A percentile compares a stretch with the other conserved stretches of the same genome.
These are phyloP conservation scores for Notothenia coriiceps DNA, from an alignment of 2,113 vertebrate genomes.

Conservation along the genomic window DNA sequence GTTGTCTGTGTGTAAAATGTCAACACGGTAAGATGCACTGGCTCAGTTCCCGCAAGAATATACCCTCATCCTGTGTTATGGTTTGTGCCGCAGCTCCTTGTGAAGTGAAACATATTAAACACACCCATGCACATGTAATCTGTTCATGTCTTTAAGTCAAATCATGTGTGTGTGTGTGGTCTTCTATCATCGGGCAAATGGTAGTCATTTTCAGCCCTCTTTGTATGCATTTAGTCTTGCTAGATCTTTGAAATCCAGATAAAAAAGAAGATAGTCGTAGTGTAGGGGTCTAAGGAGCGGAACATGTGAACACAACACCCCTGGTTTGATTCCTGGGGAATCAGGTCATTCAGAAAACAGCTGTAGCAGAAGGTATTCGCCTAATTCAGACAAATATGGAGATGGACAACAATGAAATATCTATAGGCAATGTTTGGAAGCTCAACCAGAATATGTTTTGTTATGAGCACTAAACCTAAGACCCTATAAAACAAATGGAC, in stretches of 20 bases:
- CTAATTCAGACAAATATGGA: slow-evolving; percentile 76
- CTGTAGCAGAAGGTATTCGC: slow-evolving; percentile 25
- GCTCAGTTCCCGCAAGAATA: slow-evolving; percentile 66
- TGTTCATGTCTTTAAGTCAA: slow-evolving; percentile 64
- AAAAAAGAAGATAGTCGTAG: background rate
- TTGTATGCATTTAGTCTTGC: background rate
- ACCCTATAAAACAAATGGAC: slow-evolving; percentile 31
- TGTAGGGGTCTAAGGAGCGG: background rate
- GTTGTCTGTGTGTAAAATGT: slow-evolving; percentile 75
- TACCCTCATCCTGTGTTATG: slow-evolving; percentile 63
- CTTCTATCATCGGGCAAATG: slow-evolving; percentile 41
- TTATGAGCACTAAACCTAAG: slow-evolving; percentile 88
- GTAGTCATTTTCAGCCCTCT: slow-evolving; percentile 3
- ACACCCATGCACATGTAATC: slow-evolving; percentile 76
- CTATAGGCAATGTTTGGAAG: slow-evolving; percentile 90
- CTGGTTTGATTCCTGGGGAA: slow-evolving; percentile 1
- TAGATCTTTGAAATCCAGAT: slow-evolving; percentile 9
- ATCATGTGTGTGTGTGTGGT: slow-evolving; percentile 41
- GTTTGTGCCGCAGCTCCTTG: slow-evolving; percentile 51
- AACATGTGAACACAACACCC: background rate
- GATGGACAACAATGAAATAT: slow-evolving; percentile 67
- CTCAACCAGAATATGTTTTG: slow-evolving; percentile 96
- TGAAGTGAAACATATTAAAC: slow-evolving; percentile 71
- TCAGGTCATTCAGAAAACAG: background rate
- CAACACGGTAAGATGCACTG: slow-evolving; percentile 72